These are phyloP conservation scores for Eupelmus urozonus DNA, from an alignment of 2,888 invertebrate genomes.

Conservation along the genomic window DNA sequence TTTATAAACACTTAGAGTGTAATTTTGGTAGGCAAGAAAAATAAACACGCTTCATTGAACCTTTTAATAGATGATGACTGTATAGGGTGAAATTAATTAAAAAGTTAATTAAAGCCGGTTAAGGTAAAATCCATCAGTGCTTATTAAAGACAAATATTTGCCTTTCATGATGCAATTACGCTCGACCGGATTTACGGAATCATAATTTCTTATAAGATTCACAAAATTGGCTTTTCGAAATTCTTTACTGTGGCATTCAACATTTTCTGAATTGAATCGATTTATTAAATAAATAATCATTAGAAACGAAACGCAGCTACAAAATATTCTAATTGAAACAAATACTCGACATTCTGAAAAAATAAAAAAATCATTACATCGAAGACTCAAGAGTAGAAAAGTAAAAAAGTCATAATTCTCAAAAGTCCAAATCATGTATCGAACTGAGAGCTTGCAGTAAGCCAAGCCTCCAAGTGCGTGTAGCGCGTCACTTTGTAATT, in stretches of 20 bases:
- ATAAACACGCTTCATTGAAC: not conserved
- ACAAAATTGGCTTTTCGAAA: not conserved
- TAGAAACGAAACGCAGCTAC: too few relatives aligned
- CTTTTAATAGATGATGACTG: conserved; percentile 1
- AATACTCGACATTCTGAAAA: too few relatives aligned
- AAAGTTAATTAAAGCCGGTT: conserved; percentile 11
- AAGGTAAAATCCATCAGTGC: conserved; percentile 3
- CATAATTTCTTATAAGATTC: conserved; percentile 7
- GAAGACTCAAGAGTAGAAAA: not conserved
- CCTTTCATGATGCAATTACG: not conserved
- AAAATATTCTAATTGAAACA: too few relatives aligned
- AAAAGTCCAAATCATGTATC: too few relatives aligned
- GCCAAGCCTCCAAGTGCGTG: too few relatives aligned
- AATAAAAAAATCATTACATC: too few relatives aligned
- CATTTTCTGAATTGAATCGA: too few relatives aligned
- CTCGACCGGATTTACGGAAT: not conserved
- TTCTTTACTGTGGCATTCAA: not conserved
- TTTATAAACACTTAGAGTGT: too few relatives aligned
- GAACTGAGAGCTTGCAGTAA: too few relatives aligned
- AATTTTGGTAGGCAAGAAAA: not conserved
- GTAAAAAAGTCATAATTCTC: too few relatives aligned
- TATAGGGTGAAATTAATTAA: conserved; percentile 27
- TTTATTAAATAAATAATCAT: too few relatives aligned
- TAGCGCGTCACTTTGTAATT: conserved; percentile 13
- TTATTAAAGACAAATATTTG: conserved; percentile 42